Evolutionary conservation across 2,797 vertebrate genomes (phyloP).

Genomic region (Cyclura pinguis): DNA sequence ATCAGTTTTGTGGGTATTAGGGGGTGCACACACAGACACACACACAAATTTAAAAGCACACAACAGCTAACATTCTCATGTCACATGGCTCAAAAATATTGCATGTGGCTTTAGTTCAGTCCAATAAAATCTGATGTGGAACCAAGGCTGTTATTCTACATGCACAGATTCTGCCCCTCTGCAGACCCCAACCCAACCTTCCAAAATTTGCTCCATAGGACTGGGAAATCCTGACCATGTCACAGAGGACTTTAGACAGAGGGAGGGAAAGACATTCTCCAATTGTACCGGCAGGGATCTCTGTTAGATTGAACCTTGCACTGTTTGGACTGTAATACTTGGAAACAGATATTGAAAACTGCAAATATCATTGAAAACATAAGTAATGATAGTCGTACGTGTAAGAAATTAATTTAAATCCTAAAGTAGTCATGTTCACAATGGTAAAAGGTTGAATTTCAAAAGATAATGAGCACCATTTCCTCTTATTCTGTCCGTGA

Average conservation of each 20-base stretch:
- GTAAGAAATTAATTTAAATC: neutral
- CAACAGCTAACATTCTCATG: too few relatives aligned
- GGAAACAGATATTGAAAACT: neutral
- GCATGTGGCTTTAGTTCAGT: neutral
- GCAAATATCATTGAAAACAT: neutral
- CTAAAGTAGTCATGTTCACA: neutral
- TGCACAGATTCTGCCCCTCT: too few relatives aligned
- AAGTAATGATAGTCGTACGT: neutral
- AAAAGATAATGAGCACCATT: neutral
- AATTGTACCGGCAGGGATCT: too few relatives aligned
- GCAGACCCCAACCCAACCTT: too few relatives aligned
- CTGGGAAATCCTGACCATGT: too few relatives aligned
- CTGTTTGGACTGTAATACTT: neutral
- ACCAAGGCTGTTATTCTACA: too few relatives aligned
- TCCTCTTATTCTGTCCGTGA: neutral
- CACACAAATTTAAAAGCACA: neutral
- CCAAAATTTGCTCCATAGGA: too few relatives aligned
- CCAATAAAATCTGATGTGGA: neutral
- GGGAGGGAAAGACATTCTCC: too few relatives aligned
- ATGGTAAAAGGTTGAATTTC: neutral
- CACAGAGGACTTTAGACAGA: too few relatives aligned
- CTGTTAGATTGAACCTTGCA: too few relatives aligned
- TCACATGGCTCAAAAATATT: neutral
- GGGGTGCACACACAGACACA: too few relatives aligned
- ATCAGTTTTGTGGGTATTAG: too few relatives aligned